Percentiles rank a stretch among this genome's conserved stretches.
Evolutionary conservation across 2,797 vertebrate species (phyloP).

Genomic region (Odontamblyopus rebecca): DNA sequence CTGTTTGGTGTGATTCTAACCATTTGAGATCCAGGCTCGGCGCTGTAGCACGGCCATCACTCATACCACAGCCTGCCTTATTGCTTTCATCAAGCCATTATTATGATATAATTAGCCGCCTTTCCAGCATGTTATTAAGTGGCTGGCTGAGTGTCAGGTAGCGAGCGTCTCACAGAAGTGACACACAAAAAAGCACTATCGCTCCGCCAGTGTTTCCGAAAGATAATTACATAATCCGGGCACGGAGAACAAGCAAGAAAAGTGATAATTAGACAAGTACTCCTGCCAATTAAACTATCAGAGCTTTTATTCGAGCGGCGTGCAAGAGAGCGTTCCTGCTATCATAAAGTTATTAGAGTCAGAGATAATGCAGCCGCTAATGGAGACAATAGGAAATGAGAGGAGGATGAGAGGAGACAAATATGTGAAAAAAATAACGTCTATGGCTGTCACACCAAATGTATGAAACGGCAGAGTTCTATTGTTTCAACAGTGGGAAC

Average conservation of each 20-base stretch:
- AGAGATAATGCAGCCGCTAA: slow-evolving; percentile 13
- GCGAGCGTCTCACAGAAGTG: slow-evolving; percentile 68
- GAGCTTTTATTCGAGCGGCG: slow-evolving; percentile 28
- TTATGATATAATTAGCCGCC: slow-evolving; percentile 82
- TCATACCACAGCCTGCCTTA: slow-evolving; percentile 57
- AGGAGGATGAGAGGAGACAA: not conserved
- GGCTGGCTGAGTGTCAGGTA: slow-evolving; percentile 80
- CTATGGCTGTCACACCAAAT: not conserved
- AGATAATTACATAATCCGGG: slow-evolving; percentile 80
- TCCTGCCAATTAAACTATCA: slow-evolving; percentile 75
- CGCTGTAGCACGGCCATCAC: slow-evolving; percentile 45
- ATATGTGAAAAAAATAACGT: not conserved
- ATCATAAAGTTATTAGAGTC: slow-evolving; percentile 25
- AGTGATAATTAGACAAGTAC: slow-evolving; percentile 81
- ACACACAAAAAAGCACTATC: slow-evolving; percentile 66
- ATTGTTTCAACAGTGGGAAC: not conserved
- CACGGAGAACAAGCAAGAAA: slow-evolving; percentile 63
- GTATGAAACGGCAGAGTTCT: not conserved
- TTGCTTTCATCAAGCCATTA: slow-evolving; percentile 77
- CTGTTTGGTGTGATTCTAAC: slow-evolving; percentile 49
- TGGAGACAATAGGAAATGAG: slow-evolving; percentile 5
- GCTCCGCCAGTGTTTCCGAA: slow-evolving; percentile 72
- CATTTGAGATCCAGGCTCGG: slow-evolving; percentile 46
- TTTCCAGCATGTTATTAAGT: slow-evolving; percentile 78
- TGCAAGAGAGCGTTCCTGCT: slow-evolving; percentile 19